phyloP scores from a whole-genome alignment of 1,140 invertebrate species.

The Drosophila tani region DNA sequence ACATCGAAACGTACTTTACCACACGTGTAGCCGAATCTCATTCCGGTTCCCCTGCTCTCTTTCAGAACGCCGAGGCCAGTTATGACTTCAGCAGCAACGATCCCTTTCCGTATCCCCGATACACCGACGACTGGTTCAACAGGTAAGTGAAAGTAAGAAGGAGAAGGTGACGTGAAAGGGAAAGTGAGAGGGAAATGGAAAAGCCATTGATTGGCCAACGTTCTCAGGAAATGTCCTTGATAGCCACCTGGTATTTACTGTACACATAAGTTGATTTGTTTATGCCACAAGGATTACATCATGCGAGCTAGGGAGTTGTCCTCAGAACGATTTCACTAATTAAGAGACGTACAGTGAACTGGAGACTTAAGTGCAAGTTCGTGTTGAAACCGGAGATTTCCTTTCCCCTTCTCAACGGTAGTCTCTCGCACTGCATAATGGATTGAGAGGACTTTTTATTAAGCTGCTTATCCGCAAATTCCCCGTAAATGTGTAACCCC shows the following conservation, averaged over 20 bases:
- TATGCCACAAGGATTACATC: constrained; percentile 16
- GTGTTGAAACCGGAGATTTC: constrained; percentile 3
- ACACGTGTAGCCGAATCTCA: constrained; percentile 11
- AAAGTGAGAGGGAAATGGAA: background rate
- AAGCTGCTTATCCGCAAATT: constrained; percentile 43
- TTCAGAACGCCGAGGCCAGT: constrained; percentile 97
- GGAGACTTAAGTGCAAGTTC: background rate
- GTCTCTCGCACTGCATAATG: constrained; percentile 34
- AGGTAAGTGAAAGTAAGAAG: constrained; percentile 88
- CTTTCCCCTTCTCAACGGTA: constrained; percentile 4
- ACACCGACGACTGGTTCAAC: constrained; percentile 99
- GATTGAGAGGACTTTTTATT: constrained; percentile 39
- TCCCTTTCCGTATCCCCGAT: constrained; percentile 97
- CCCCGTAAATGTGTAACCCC: constrained; percentile 26
- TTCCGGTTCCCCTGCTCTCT: constrained; percentile 11
- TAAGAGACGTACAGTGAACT: constrained; percentile 10
- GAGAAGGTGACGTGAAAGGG: constrained; percentile 64
- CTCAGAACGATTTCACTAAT: constrained; percentile 12
- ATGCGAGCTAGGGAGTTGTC: background rate
- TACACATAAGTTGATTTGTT: constrained; percentile 27
- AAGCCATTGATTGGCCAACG: constrained; percentile 4
- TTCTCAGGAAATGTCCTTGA: constrained; percentile 3
- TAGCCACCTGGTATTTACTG: constrained; percentile 2
- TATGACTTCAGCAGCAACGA: constrained; percentile 99
- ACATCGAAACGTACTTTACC: constrained; percentile 38